Evolutionary conservation across 2,797 vertebrate genomes (phyloP).

Genomic region (Melanotaenia pygmaea): DNA sequence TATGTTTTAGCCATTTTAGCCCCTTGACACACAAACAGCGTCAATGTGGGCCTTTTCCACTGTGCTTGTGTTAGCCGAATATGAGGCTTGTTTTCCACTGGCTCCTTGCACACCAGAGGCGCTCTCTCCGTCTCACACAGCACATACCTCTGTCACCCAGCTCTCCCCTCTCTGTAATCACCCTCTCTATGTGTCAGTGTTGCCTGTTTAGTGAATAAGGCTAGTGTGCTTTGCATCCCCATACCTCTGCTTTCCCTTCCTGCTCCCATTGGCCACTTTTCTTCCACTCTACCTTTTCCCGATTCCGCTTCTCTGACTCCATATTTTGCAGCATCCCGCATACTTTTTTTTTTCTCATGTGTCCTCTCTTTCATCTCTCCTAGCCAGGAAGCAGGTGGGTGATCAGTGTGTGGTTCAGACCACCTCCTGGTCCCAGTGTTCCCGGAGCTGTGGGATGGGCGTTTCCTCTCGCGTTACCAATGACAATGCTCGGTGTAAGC

Average conservation of each 20-base stretch:
- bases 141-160: constrained; percentile 76
- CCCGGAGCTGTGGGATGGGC: constrained; percentile 87
- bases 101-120: constrained; percentile 81
- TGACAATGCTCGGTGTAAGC: constrained; percentile 85
- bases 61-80: constrained; percentile 59
- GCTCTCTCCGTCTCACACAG: constrained; percentile 67
- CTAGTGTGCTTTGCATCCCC: constrained; percentile 75
- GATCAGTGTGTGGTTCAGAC: constrained; percentile 82
- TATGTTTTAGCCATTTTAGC: constrained; percentile 64
- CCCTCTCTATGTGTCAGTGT: constrained; percentile 80
- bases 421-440: constrained; percentile 87
- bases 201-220: constrained; percentile 80
- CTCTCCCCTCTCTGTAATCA: constrained; percentile 78
- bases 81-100: constrained; percentile 80
- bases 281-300: constrained; percentile 23
- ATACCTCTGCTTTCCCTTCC: constrained; percentile 52
- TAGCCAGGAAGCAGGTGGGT: constrained; percentile 78
- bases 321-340: constrained; percentile 2
- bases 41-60: constrained; percentile 68
- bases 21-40: constrained; percentile 67
- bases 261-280: constrained; percentile 33
- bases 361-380: constrained; percentile 27
- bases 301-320: constrained; percentile 21
- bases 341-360: constrained; percentile 4
- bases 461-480: constrained; percentile 86